Base-by-base conservation (phyloP, 2,888 invertebrate species). In the Xestoiulus laeticollis region DNA sequence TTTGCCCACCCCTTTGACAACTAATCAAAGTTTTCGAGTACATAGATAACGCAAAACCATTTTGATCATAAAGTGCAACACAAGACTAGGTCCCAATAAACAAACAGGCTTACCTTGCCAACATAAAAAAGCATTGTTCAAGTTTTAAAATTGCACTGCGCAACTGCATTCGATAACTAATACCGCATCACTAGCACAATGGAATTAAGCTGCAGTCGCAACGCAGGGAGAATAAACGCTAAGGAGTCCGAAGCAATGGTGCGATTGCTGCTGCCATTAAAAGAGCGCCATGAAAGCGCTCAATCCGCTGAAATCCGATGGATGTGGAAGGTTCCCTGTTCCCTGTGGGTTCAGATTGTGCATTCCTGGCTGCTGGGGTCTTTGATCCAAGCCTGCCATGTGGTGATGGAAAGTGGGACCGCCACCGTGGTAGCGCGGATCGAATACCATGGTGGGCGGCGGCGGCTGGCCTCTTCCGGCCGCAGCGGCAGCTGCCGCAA, bases 281-380 rank as follows among this genome's bases (percentile, higher is more conserved):
- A 89, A 89, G 19, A 89, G 85, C 32, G 89, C 89, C 89, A 89
- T 89, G 88, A 89, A 89, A 22, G 89, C 89, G 85, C 89, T 89
- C 26, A 89, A 82, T 33, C 89, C 88, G 83, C 89, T 89, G 44
- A 88, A 84, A 83, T 89, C 89, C 16, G 87, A 85, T 10, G 88
- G 53, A 85, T 89, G 89, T 16, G 88, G 85, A 32, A 88, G 38
- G 26, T 85, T 85, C 3, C 33, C 85, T 19, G 85, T 48, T 43
- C 84, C 78, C 32, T 85, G 84, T 26, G 89, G 87, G 59, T 87
- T 88, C 44, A 87, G n/a, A 38, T 87, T 88, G 68, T 87, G 88
- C 83, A 87, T 87, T 33, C 87, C 88, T 2, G 87, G 87, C 30
- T 87, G 88, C 68, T 87, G 87, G 32, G 89, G n/a, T 8, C 87